Percentiles rank a stretch among this genome's conserved stretches.
These are phyloP conservation scores for Cataglyphis livida DNA, from an alignment of 2,888 invertebrate genomes.

Conservation along the genomic window DNA sequence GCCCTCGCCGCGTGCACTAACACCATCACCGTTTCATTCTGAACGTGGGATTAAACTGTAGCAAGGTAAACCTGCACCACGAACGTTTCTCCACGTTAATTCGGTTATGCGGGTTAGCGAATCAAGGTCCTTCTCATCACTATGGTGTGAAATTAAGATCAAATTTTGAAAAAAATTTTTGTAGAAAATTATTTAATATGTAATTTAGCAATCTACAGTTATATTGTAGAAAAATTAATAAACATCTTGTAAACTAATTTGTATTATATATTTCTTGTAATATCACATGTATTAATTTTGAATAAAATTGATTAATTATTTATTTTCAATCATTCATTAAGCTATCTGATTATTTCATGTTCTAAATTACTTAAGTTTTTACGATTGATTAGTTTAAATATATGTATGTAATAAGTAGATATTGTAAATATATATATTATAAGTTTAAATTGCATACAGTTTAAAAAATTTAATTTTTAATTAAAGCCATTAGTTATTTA, in stretches of 20 bases:
- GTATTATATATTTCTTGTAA: neutral
- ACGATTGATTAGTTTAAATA: neutral
- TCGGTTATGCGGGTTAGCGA: conserved; percentile 75
- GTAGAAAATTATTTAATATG: neutral
- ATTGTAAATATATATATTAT: no score
- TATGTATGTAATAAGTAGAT: no score
- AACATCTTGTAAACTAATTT: neutral
- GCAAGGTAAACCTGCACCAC: conserved; percentile 71
- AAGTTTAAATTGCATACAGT: neutral
- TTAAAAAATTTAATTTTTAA: neutral
- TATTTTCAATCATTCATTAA: conserved; percentile 3
- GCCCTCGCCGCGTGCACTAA: conserved; percentile 44
- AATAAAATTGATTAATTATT: neutral
- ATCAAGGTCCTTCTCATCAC: conserved; percentile 38
- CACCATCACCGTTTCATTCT: conserved; percentile 52
- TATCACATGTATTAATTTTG: neutral
- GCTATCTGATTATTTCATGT: neutral
- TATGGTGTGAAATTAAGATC: conserved; percentile 42
- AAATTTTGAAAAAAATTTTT: conserved; percentile 12
- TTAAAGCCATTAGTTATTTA: neutral
- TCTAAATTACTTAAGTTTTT: neutral
- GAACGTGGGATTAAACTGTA: conserved; percentile 75
- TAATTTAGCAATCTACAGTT: neutral
- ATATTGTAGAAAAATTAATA: neutral
- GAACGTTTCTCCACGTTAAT: conserved; percentile 74